phyloP scores from a whole-genome alignment of 2,113 vertebrate genomes.

The Etheostoma spectabile region DNA sequence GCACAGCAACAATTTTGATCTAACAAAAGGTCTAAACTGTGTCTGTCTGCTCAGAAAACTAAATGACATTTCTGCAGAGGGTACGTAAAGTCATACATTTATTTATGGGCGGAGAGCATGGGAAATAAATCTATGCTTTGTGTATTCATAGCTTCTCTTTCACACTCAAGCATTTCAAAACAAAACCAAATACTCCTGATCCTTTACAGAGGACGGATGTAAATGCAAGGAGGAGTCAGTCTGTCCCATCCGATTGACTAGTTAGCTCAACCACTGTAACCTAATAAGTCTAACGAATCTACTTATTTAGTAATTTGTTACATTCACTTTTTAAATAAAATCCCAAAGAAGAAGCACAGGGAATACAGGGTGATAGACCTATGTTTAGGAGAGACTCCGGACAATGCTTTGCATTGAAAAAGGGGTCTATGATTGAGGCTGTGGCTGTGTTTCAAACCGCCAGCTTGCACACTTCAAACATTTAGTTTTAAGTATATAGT shows the following conservation, averaged over 20 bases:
- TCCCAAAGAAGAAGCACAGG: too few species aligned
- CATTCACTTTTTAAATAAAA: too few species aligned
- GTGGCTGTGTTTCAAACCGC: not conserved
- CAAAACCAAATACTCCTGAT: not conserved
- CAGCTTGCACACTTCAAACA: too few species aligned
- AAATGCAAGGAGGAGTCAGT: not conserved
- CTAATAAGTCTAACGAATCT: not conserved
- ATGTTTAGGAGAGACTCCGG: too few species aligned
- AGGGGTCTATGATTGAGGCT: too few species aligned
- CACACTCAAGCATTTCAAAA: constrained; percentile 12
- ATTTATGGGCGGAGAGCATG: constrained; percentile 38
- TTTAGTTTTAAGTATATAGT: too few species aligned
- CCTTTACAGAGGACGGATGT: not conserved
- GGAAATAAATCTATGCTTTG: constrained; percentile 37
- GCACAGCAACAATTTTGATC: constrained; percentile 41
- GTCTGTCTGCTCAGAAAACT: constrained; percentile 37
- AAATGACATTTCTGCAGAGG: not conserved
- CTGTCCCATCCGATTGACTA: too few species aligned
- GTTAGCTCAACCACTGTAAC: not conserved
- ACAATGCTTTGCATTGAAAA: too few species aligned
- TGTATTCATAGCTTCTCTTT: constrained; percentile 31
- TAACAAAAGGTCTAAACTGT: constrained; percentile 44
- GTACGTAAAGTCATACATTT: constrained; percentile 30
- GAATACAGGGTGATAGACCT: too few species aligned
- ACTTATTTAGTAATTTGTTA: not conserved